Base-by-base conservation (phyloP, 1,140 invertebrate species). In the Philotrypesis tridentata region DNA sequence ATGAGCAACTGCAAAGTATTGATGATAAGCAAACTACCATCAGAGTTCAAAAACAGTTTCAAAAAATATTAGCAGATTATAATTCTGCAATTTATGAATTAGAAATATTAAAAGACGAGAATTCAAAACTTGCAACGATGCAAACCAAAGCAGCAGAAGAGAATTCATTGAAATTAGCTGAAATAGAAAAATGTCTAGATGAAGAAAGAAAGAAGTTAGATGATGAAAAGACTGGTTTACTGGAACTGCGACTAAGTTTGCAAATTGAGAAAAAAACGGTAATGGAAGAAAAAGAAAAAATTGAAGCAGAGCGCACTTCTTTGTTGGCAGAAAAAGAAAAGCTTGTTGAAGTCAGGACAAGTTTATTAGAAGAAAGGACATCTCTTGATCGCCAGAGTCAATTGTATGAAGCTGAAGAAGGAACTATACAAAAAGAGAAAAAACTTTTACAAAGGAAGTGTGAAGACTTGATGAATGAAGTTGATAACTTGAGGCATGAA, bases 61-160 rank as follows among this genome's bases (percentile, higher is more conserved):
- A 90, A 61, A 85, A 88, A 74, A 86, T 90, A 23, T 87, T 91
- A 27, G 89, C 83, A 6, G 87, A 90, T 75, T 91, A 89, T 72
- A 87, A 85, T 82, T 83, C 83, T 0, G 70, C 86, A 21, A 55
- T 89, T 0, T 84, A 85, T 60, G 86, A 89, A 72, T 67, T 90
- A 14, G 86, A 90, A 68, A 86, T 85, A 14, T 33, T 85, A 1
- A 80, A 87, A 21, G 82, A 86, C 21, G 86, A 90, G 7, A 88
- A 87, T 79, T 61, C 76, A 1, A 88, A 89, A 67, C 73, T 87
- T 7, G 76, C 78, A 27, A 77, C 80, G 27, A 40, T 84, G 37
- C 76, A 83, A 17, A 55, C 82, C 12, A 85, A 75, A 25, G 70
- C 77, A 7, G 14, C 14, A 31, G 48, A 82, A 67, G 84, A 88